phyloP scores from a whole-genome alignment of 2,888 invertebrate species.

The Allacma fusca region DNA sequence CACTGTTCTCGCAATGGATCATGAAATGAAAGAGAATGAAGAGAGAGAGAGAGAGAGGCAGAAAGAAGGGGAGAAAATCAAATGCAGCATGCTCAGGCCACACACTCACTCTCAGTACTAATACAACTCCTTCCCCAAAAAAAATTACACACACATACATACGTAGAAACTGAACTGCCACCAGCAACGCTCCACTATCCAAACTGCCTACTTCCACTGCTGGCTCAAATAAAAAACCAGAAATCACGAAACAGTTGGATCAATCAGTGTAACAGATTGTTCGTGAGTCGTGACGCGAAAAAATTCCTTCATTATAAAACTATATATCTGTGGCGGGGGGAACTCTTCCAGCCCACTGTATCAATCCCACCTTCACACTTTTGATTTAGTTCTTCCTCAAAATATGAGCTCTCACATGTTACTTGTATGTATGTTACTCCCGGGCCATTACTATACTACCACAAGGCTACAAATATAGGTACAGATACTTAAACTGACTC shows the following conservation, averaged over 20 bases:
- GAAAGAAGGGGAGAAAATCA: neutral
- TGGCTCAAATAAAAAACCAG: slow-evolving; percentile 27
- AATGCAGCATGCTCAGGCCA: neutral
- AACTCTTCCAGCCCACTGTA: neutral
- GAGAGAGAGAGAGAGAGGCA: neutral
- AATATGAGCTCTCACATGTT: too few species aligned
- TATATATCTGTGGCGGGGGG: neutral
- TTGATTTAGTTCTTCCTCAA: too few species aligned
- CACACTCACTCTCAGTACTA: neutral
- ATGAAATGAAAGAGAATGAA: slow-evolving; percentile 19
- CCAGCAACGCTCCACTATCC: slow-evolving; percentile 6
- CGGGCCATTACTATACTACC: too few species aligned
- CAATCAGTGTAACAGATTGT: slow-evolving; percentile 53
- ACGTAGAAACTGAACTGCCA: slow-evolving; percentile 32
- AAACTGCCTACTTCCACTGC: neutral
- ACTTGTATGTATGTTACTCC: too few species aligned
- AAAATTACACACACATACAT: neutral
- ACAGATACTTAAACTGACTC: too few species aligned
- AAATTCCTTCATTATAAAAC: slow-evolving; percentile 47
- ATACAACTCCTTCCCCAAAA: neutral
- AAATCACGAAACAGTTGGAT: slow-evolving; percentile 51
- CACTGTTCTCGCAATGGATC: slow-evolving; percentile 27
- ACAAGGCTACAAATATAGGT: too few species aligned
- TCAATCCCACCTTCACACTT: neutral
- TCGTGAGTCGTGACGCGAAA: slow-evolving; percentile 47